Conservation (phyloP, 2,113 vertebrate genomes). For the Ailuropoda melanoleuca region DNA sequence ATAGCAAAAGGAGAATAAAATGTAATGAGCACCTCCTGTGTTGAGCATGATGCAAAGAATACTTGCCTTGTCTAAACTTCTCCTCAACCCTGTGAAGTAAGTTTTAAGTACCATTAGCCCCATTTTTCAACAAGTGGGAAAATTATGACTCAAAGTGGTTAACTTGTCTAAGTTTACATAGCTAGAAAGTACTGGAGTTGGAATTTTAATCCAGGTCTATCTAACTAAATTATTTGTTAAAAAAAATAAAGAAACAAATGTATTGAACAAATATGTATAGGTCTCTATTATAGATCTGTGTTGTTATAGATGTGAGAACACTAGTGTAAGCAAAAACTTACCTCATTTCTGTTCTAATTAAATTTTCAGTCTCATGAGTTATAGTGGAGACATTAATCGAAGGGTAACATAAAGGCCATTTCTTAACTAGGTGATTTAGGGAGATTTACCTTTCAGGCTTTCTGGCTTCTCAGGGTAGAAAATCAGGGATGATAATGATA, state of each 20-base stretch:
- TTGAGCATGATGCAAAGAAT: not conserved
- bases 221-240: not conserved
- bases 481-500: not conserved
- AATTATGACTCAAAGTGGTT: not conserved
- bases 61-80: not conserved
- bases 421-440: not conserved
- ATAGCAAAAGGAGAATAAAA: not conserved
- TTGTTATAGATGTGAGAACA: not conserved
- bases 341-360: not conserved
- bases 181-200: not conserved
- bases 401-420: not conserved
- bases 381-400: not conserved
- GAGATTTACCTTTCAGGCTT: not conserved
- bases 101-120: too few relatives aligned
- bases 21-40: not conserved
- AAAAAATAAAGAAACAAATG: not conserved
- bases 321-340: not conserved
- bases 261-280: not conserved
- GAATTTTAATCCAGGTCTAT: not conserved
- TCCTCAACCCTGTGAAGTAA: not conserved
- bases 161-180: not conserved
- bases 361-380: not conserved
- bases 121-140: not conserved
- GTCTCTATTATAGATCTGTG: not conserved
- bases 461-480: not conserved